Base-by-base conservation (phyloP, 2,888 invertebrate genomes). In the Carabus problematicus region DNA sequence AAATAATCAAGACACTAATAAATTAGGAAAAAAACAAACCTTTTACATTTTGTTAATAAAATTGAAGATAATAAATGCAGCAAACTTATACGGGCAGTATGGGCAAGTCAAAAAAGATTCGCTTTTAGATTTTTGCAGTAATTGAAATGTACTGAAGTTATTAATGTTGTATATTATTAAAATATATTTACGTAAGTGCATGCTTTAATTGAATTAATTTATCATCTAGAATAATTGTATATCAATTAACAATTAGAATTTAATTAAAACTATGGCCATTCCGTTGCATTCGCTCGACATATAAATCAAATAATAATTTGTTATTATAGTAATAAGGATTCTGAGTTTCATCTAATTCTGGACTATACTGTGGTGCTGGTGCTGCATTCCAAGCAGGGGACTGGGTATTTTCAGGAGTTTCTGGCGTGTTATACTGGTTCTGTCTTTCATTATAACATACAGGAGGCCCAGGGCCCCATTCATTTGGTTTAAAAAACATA, bases 251-350 rank as follows among this genome's bases (percentile, higher is more conserved):
- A 16, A 12, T 52, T 18, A n/a, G 29, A 29, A 14, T 4, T 43
- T 61, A 64, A 45, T 70, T 68, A 70, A 72, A 72, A 56, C 67
- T 64, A 64, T 85, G 84, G 45, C 84, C 85, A 78, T 82, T 82
- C 83, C 95, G 86, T 81, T 91, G 90, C 78, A 91, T 82, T 78
- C 94, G 86, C 77, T 93, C 92, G 79, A 93, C 83, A 81, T 95
- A 94, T 79, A 94, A 85, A 81, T 94, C 90, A 83, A 92, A 94
- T 76, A 96, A 83, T 77, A 95, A 82, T 83, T 93, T 94, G 81
- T 96, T 96, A 75, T 91, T 89, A 80, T 91, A 95, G 80, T 95
- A 96, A 81, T 91, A 91, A 39, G 91, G 93, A 85, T 95, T 96
- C 77, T 94, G 89, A 64, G 85, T 82, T 70, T 90, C 89, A 77